A percentile compares a stretch with the other conserved stretches of the same genome.
Evolutionary conservation across 2,797 vertebrate genomes (phyloP).

Genomic region (Pangasius krempfi): DNA sequence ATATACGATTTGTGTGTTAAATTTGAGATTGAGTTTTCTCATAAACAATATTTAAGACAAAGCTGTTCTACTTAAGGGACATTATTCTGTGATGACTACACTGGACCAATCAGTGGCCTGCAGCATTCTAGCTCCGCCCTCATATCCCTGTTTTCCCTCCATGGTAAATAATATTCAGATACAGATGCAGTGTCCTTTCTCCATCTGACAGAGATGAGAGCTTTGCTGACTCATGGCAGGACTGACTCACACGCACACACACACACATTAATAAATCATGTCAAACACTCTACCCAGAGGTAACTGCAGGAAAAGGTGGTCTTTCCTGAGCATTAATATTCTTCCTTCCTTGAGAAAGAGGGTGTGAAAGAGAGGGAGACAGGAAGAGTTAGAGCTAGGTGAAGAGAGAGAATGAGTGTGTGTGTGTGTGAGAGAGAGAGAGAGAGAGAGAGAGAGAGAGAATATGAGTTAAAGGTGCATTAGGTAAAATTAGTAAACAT

Average conservation of each 20-base stretch:
- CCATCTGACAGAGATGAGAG: neutral
- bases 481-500: too few relatives aligned
- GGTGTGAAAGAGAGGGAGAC: neutral
- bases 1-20: too few relatives aligned
- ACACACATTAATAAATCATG: constrained; percentile 1
- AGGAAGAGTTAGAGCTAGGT: neutral
- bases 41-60: neutral
- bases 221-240: constrained; percentile 1
- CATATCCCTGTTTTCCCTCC: neutral
- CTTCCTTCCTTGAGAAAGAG: neutral
- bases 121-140: neutral
- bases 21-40: too few relatives aligned
- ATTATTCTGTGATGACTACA: neutral
- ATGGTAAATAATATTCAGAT: neutral
- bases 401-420: constrained; percentile 15
- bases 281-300: neutral
- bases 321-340: constrained; percentile 5
- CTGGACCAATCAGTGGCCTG: neutral
- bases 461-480: neutral
- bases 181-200: neutral
- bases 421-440: neutral
- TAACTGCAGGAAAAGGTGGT: constrained; percentile 17
- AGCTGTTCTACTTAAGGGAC: neutral
- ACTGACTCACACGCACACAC: neutral
- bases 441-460: neutral